Evolutionary conservation across 2,113 vertebrate species (phyloP), one percentile per base, ranked within the genome.

Genomic region (Lates calcarifer): DNA sequence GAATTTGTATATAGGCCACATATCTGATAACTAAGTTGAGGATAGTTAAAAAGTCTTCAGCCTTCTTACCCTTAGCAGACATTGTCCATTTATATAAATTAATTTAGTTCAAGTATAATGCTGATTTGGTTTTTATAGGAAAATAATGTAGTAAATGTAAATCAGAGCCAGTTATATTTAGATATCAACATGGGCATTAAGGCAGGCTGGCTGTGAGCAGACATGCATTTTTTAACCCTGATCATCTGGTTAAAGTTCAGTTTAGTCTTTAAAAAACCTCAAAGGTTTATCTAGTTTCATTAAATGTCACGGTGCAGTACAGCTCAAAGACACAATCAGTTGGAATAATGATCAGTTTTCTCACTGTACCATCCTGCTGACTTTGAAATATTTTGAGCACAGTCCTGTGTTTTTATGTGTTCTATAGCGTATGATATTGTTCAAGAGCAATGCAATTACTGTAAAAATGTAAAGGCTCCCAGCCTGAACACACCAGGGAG

Each of bases 391-490:
- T 79, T 55, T 67, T 24, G 3, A 80, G 29, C 57, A 37, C 31
- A 13, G 61, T 41, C 35, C 39, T 10, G 10, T 83, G 55, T 77
- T 79, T 75, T 74, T 65, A 63, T 74, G 11, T 71, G 51, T 72
- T 64, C 41, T 62, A 13, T 68, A 22, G 22, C 51, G 65, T 47
- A 49, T 2, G 67, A 61, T 1, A 63, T 79, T 82, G 55, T 73
- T 81, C 24, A 35, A 33, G 49, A 58, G 14, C 22, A 78, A 70
- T 75, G 51, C 74, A 89, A 81, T 87, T 61, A 64, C 47, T 80
- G 15, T 76, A 83, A 74, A 84, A 68, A 67, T 84, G 79, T 72
- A 71, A 89, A 79, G 63, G 62, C 74, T 68, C 55, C 26, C 26
- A 87, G 82, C 74, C 29, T 39, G 29, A 69, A 62, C 33, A 64